Conservation (phyloP, 1,140 invertebrate species). For the Camponotus pennsylvanicus region DNA sequence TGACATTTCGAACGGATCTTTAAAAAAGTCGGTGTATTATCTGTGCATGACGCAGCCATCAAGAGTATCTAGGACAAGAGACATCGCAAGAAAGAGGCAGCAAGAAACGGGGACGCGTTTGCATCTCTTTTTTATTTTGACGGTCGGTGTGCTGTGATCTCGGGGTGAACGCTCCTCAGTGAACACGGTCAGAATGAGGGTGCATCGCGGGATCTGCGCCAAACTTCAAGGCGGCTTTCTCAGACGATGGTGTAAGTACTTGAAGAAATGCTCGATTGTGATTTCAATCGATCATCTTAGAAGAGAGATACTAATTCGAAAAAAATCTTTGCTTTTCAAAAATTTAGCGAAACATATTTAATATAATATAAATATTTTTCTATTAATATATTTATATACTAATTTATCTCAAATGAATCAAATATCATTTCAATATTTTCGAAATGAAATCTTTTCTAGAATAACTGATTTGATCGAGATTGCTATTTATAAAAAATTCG, state of each 20-base stretch:
- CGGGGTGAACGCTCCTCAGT: constrained; percentile 25
- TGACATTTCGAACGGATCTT: constrained; percentile 21
- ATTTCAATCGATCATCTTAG: neutral
- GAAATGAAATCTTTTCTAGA: neutral
- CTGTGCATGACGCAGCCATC: constrained; percentile 17
- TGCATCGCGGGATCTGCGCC: constrained; percentile 83
- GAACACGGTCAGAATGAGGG: constrained; percentile 79
- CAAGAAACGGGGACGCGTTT: neutral
- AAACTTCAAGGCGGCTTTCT: constrained; percentile 85
- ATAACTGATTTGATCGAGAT: neutral
- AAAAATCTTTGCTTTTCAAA: neutral
- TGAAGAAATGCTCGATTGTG: neutral
- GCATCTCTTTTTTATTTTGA: neutral
- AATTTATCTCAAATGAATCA: neutral
- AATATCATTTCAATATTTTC: neutral
- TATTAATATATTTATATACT: neutral
- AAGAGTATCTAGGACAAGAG: neutral
- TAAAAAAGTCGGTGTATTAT: neutral
- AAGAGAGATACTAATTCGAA: too few species aligned
- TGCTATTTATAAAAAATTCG: neutral
- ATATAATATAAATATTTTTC: too few species aligned
- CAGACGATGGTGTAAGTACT: constrained; percentile 84
- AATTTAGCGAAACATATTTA: neutral
- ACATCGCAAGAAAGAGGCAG: neutral
- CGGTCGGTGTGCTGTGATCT: constrained; percentile 26